Evolutionary conservation across 1,140 invertebrate species (phyloP).

Genomic region (Popillia japonica): DNA sequence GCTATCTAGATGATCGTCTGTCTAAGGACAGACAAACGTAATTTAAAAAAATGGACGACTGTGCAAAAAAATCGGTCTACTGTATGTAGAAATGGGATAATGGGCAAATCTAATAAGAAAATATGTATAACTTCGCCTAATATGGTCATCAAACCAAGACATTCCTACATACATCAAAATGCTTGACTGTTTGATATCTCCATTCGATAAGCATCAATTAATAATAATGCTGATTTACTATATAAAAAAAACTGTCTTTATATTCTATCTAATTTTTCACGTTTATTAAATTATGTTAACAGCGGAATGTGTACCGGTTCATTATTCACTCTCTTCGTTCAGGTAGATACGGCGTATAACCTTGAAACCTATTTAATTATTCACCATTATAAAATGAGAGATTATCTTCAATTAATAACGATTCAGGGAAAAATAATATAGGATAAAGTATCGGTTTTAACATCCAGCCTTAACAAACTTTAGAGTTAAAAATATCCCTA

Average conservation of each 20-base stretch:
- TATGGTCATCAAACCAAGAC: not conserved
- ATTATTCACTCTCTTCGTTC: not conserved
- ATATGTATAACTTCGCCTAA: not conserved
- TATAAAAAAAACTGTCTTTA: too few species aligned
- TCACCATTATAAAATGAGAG: conserved; percentile 27
- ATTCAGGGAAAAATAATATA: not conserved
- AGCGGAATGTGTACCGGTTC: conserved; percentile 1
- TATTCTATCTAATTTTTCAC: too few species aligned
- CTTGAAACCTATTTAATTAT: conserved; percentile 34
- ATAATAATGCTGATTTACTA: too few species aligned
- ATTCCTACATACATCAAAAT: too few species aligned
- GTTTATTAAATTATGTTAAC: too few species aligned
- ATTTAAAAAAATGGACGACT: not conserved
- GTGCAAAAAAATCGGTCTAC: not conserved
- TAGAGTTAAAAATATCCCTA: conserved; percentile 30
- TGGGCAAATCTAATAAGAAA: not conserved
- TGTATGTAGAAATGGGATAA: not conserved
- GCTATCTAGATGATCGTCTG: not conserved
- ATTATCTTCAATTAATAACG: conserved; percentile 14
- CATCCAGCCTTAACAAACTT: conserved; percentile 17
- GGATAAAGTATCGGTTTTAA: conserved; percentile 9
- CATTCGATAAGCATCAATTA: too few species aligned
- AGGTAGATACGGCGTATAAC: not conserved
- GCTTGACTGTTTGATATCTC: too few species aligned
- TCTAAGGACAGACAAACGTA: not conserved